Evolutionary conservation across 1,140 invertebrate genomes (phyloP).

Genomic region (Epicauta chinensis): DNA sequence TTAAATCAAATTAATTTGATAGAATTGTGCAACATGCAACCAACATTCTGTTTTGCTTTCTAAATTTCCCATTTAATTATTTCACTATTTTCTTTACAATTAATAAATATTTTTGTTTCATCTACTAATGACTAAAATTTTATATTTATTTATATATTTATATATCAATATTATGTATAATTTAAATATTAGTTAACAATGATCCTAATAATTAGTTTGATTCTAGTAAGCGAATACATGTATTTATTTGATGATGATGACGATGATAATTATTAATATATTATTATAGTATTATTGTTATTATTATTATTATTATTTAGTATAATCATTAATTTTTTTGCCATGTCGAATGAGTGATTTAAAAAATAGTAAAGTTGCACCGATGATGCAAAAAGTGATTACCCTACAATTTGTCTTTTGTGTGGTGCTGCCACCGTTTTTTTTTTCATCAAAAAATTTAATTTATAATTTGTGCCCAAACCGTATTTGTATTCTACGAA

Average conservation of each 20-base stretch:
- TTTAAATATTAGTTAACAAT: conserved; percentile 42
- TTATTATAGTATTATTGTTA: not conserved
- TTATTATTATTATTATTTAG: not conserved
- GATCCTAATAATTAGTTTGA: conserved; percentile 41
- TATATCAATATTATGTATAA: conserved; percentile 16
- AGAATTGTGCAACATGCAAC: conserved; percentile 34
- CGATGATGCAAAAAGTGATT: conserved; percentile 11
- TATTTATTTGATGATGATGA: not conserved
- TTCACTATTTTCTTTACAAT: conserved; percentile 22
- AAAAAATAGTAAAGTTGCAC: conserved; percentile 11
- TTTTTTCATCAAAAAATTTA: conserved; percentile 17
- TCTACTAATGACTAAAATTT: conserved; percentile 34
- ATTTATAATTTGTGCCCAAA: conserved; percentile 25
- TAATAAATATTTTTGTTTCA: conserved; percentile 35
- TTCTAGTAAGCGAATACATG: conserved; percentile 41
- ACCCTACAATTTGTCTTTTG: conserved; percentile 30
- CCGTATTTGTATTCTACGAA: conserved; percentile 14
- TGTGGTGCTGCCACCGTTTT: conserved; percentile 33
- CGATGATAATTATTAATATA: not conserved
- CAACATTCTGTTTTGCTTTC: conserved; percentile 11
- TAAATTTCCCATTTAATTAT: conserved; percentile 30
- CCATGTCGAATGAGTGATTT: conserved; percentile 6
- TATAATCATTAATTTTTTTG: not conserved
- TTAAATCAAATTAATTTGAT: conserved; percentile 5
- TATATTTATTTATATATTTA: conserved; percentile 28